A percentile compares a stretch with the other conserved stretches of the same genome.
These are phyloP conservation scores for Calephelis nemesis DNA, from an alignment of 1,140 invertebrate species.

Conservation along the genomic window DNA sequence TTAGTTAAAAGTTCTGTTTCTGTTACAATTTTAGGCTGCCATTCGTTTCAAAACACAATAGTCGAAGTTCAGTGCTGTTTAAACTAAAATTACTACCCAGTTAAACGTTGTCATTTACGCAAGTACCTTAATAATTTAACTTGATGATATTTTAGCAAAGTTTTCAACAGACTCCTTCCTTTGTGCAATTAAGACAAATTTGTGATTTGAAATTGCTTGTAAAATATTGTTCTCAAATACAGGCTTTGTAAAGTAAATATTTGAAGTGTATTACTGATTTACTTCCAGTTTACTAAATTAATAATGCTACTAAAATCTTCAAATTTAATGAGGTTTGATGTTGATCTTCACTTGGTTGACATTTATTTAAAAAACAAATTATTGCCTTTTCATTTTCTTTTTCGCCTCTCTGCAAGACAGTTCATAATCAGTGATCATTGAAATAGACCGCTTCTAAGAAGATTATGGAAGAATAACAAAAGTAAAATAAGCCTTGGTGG, in stretches of 20 bases:
- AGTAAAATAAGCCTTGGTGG: too few relatives aligned
- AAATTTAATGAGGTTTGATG: too few relatives aligned
- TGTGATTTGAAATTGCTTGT: conserved; percentile 6
- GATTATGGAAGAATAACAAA: too few relatives aligned
- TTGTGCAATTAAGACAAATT: conserved; percentile 11
- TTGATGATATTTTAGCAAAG: conserved; percentile 52
- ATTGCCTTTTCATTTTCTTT: too few relatives aligned
- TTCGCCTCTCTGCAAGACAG: too few relatives aligned
- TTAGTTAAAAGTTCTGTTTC: conserved; percentile 42
- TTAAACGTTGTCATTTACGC: conserved; percentile 67
- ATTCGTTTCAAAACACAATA: conserved; percentile 56
- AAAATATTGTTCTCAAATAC: conserved; percentile 10
- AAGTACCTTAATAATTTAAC: conserved; percentile 53
- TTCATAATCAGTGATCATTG: too few relatives aligned
- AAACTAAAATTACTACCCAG: conserved; percentile 67
- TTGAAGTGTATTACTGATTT: neutral
- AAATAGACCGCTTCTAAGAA: too few relatives aligned
- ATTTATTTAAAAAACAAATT: too few relatives aligned
- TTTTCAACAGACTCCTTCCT: conserved; percentile 32
- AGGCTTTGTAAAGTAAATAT: neutral
- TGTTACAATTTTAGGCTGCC: conserved; percentile 40
- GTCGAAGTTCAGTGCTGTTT: conserved; percentile 57
- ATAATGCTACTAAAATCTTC: too few relatives aligned
- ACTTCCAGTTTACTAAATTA: too few relatives aligned
- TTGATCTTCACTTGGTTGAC: too few relatives aligned